Evolutionary conservation across 2,888 invertebrate species (phyloP), one percentile per base, ranked within the genome.

Genomic region (Tupiocoris notatus): DNA sequence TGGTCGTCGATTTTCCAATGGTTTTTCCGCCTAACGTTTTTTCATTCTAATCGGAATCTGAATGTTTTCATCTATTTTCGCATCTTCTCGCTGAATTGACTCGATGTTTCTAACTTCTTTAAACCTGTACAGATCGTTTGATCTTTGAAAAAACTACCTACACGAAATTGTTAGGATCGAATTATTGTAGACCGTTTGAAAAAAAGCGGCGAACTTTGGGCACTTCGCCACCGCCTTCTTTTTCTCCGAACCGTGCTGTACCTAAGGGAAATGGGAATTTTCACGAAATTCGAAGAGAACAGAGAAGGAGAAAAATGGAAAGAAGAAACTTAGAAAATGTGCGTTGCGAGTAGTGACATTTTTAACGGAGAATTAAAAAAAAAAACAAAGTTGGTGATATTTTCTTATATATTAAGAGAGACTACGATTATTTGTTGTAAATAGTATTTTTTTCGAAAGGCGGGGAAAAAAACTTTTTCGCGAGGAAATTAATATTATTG

Each of bases 391-490:
- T 75, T 76, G 78, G 79, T 79, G 78, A 78, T 79, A 79, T 79
- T 79, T 78, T 77, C 75, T 75, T 79, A 76, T 75, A 39, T 39
- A 39, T 39, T 39, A 78, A 70, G 73, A 73, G 73, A 73, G 62
- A 73, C 73, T 73, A 73, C 73, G 57, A 73, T 67, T 76, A 76
- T 78, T 71, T 73, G 66, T 67, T 78, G 78, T 79, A 79, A 76
- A 78, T 79, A 79, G 67, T 79, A 79, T 79, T 78, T 79, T 79
- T 79, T 73, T n/a, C 78, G 77, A 67, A 79, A 77, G 77, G 76
- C 71, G 77, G 77, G 65, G n/a, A n/a, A n/a, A n/a, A n/a, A n/a
- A n/a, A n/a, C n/a, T n/a, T n/a, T n/a, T 75, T 77, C 62, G 79
- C 79, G 78, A 78, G 64, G 77, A 67, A 67, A 20, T 7, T 59